These are phyloP conservation scores for Caenorhabditis imperialis DNA, from an alignment of 2,888 invertebrate species.

Conservation along the genomic window DNA sequence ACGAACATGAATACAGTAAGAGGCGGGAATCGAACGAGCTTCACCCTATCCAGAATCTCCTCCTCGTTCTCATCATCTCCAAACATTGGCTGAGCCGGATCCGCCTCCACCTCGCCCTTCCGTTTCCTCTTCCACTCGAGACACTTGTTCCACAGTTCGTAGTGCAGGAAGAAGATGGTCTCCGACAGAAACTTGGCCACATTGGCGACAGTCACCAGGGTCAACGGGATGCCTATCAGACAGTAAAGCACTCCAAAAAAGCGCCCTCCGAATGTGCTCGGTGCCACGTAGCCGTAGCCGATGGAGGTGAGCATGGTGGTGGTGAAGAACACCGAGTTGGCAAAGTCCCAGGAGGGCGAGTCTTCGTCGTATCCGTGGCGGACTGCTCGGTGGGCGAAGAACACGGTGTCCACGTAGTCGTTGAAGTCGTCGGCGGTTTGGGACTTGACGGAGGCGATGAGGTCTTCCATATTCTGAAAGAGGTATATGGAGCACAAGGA, in stretches of 20 bases:
- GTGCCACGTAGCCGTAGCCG: constrained; percentile 76
- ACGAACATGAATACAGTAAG: constrained; percentile 75
- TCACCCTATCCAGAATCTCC: constrained; percentile 74
- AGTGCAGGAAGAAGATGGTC: constrained; percentile 73
- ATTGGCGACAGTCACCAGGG: constrained; percentile 74
- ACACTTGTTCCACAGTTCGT: constrained; percentile 73
- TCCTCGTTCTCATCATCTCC: constrained; percentile 76
- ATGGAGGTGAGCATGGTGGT: constrained; percentile 71
- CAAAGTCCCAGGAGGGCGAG: constrained; percentile 69
- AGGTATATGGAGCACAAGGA: too few relatives aligned
- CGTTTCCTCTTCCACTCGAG: constrained; percentile 67
- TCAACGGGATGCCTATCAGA: constrained; percentile 80
- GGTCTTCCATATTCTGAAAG: constrained; percentile 53
- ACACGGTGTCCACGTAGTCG: constrained; percentile 73
- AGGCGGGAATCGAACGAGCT: constrained; percentile 75
- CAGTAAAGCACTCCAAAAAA: constrained; percentile 91
- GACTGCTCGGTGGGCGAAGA: constrained; percentile 70
- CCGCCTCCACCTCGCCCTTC: constrained; percentile 51
- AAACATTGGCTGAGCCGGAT: constrained; percentile 65
- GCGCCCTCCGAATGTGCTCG: constrained; percentile 82
- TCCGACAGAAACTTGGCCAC: constrained; percentile 77
- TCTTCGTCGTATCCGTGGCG: constrained; percentile 76
- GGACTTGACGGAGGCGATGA: constrained; percentile 58
- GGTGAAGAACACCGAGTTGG: constrained; percentile 69
- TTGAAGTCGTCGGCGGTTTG: constrained; percentile 66